Evolutionary conservation across 2,113 vertebrate genomes (phyloP).

Genomic region (Neolamprologus sp.): DNA sequence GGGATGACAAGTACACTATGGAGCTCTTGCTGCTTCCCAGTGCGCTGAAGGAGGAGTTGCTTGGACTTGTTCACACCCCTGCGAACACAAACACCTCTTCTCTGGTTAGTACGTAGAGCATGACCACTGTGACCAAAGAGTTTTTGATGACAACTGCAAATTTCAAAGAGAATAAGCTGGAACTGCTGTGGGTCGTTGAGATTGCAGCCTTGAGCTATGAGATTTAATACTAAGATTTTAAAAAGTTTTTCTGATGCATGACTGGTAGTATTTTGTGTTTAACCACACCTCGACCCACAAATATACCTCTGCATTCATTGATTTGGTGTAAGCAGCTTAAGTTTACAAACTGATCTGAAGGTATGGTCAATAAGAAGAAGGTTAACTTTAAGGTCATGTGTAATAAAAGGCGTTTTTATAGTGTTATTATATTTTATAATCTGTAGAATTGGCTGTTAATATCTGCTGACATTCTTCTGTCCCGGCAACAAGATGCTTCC

Average conservation of each 20-base stretch:
- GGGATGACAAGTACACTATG: conserved; percentile 90
- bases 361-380: neutral
- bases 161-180: neutral
- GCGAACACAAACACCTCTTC: conserved; percentile 14
- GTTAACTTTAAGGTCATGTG: neutral
- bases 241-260: neutral
- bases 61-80: conserved; percentile 76
- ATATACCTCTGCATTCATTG: neutral
- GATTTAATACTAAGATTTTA: neutral
- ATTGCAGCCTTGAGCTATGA: neutral
- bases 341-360: neutral
- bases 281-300: neutral
- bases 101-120: conserved; percentile 23
- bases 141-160: neutral
- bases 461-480: neutral
- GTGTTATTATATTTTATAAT: neutral
- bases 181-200: neutral
- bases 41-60: conserved; percentile 86
- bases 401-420: neutral
- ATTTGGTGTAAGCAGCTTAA: neutral
- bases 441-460: neutral
- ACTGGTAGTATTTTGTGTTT: neutral
- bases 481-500: neutral
- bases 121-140: neutral
- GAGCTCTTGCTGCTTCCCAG: conserved; percentile 92